phyloP scores from a whole-genome alignment of 2,797 vertebrate genomes.

The Eutrigla gurnardus region DNA sequence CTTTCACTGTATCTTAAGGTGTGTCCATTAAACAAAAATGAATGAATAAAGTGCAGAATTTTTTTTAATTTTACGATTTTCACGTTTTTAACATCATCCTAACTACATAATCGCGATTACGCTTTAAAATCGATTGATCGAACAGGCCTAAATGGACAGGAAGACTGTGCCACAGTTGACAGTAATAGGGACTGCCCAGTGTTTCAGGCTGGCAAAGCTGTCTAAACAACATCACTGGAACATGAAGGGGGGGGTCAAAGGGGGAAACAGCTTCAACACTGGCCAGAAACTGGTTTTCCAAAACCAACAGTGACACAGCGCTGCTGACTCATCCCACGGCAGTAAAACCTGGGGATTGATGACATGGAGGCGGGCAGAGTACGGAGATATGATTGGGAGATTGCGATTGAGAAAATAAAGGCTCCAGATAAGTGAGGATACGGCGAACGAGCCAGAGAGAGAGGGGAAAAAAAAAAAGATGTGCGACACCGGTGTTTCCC shows the following conservation, averaged over 20 bases:
- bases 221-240: constrained; percentile 48
- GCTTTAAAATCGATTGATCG: too few relatives aligned
- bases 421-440: constrained; percentile 54
- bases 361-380: constrained; percentile 28
- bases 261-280: constrained; percentile 29
- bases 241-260: constrained; percentile 47
- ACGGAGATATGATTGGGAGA: constrained; percentile 23
- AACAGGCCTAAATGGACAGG: neutral
- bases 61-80: too few relatives aligned
- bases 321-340: constrained; percentile 47
- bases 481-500: constrained; percentile 46
- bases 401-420: constrained; percentile 42
- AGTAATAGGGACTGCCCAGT: constrained; percentile 17
- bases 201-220: constrained; percentile 20
- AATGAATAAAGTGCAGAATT: too few relatives aligned
- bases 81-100: too few relatives aligned
- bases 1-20: too few relatives aligned
- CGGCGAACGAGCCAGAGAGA: constrained; percentile 5
- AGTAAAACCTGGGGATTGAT: constrained; percentile 30
- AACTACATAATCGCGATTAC: too few relatives aligned
- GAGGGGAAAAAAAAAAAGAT: neutral
- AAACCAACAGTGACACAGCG: constrained; percentile 46
- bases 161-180: constrained; percentile 4
- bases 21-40: too few relatives aligned
- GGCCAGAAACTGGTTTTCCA: constrained; percentile 50